Conservation (phyloP, 2,888 invertebrate genomes). For the Thyatira batis region DNA sequence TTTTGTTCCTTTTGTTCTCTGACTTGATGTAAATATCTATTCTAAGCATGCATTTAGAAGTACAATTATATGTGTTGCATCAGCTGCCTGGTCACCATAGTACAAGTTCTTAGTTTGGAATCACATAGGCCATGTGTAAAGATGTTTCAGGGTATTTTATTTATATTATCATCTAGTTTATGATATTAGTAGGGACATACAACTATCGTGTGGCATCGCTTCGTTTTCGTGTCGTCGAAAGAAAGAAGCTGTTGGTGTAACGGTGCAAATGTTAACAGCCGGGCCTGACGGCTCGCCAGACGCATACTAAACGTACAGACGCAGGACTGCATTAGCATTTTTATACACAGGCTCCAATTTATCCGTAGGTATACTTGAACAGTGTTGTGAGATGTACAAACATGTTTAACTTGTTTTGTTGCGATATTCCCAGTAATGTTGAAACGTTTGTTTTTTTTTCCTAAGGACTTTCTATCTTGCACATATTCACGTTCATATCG, state of each 20-base stretch:
- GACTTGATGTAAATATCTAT: too few relatives aligned
- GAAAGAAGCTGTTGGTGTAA: conserved; percentile 10
- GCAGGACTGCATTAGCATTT: conserved; percentile 3
- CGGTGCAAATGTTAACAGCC: conserved; percentile 18
- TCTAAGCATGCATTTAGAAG: too few relatives aligned
- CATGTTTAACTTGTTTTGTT: background rate
- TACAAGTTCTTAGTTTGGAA: too few relatives aligned
- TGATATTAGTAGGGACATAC: too few relatives aligned
- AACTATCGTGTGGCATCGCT: too few relatives aligned
- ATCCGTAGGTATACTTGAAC: background rate
- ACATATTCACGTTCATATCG: background rate
- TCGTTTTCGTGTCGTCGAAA: conserved; percentile 31
- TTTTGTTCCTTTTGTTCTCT: too few relatives aligned
- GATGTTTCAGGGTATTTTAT: too few relatives aligned
- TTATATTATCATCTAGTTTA: too few relatives aligned
- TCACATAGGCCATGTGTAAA: too few relatives aligned
- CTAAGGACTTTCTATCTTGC: background rate
- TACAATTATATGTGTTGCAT: too few relatives aligned
- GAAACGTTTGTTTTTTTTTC: background rate
- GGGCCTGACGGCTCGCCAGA: conserved; percentile 24
- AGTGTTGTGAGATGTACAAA: background rate
- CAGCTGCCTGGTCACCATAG: too few relatives aligned
- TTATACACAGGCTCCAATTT: background rate
- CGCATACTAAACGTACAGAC: conserved; percentile 43
- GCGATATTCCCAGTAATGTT: background rate